These are phyloP conservation scores for Thymelicus lineola DNA, from an alignment of 2,888 invertebrate genomes.

Conservation along the genomic window DNA sequence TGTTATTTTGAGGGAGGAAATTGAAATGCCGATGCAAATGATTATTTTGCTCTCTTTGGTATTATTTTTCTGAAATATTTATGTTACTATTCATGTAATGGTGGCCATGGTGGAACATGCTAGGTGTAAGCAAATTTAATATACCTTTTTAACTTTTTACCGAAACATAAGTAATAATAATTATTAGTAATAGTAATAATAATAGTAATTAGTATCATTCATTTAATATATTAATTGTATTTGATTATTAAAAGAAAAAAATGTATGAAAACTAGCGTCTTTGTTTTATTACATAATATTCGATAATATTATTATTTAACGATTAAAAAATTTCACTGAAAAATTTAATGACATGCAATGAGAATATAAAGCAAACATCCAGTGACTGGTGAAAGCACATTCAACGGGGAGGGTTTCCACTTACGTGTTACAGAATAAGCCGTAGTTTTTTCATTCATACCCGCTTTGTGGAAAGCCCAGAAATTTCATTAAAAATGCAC, in stretches of 20 bases:
- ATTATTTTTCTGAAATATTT: slow-evolving; percentile 10
- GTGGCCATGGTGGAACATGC: background rate
- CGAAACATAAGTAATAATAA: too few species aligned
- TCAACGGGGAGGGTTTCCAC: slow-evolving; percentile 39
- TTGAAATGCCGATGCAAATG: slow-evolving; percentile 27
- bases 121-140: background rate
- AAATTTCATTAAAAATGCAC: slow-evolving; percentile 75
- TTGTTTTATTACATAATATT: too few species aligned
- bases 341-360: slow-evolving; percentile 29
- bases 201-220: too few species aligned
- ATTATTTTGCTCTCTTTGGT: slow-evolving; percentile 20
- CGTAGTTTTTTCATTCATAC: slow-evolving; percentile 66
- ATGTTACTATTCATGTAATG: slow-evolving; percentile 3
- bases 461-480: slow-evolving; percentile 73
- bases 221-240: too few species aligned
- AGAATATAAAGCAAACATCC: slow-evolving; percentile 29
- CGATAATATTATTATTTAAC: background rate
- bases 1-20: slow-evolving; percentile 58
- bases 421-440: slow-evolving; percentile 60
- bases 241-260: background rate
- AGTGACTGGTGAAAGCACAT: slow-evolving; percentile 37
- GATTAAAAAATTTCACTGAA: background rate
- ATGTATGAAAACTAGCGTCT: background rate
- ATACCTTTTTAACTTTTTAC: background rate
- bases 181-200: too few species aligned